phyloP scores from a whole-genome alignment of 2,888 invertebrate species.

The Rambutsinella grinnellia region DNA sequence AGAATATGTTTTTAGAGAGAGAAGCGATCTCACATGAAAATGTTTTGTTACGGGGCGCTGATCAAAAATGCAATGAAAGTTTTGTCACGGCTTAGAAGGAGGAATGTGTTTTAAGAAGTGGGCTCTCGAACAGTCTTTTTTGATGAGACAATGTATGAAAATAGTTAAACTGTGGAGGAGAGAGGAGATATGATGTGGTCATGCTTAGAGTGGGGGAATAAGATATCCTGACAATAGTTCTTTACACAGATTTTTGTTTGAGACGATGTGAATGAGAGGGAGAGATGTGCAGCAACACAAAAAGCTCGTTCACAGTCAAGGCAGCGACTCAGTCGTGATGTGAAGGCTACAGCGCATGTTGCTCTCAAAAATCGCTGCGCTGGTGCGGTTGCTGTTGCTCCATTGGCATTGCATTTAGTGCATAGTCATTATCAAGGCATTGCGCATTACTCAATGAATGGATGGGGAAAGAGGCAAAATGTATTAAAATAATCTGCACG shows the following conservation, averaged over 20 bases:
- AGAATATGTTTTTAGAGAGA: conserved; percentile 12
- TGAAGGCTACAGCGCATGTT: conserved; percentile 42
- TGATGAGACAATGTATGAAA: conserved; percentile 17
- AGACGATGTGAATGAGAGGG: neutral
- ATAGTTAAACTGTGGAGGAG: conserved; percentile 8
- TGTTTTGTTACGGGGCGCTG: conserved; percentile 50
- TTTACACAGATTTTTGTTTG: conserved; percentile 5
- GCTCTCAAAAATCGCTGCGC: neutral
- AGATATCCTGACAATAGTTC: too few species aligned
- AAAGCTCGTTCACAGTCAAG: conserved; percentile 52
- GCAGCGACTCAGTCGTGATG: conserved; percentile 43
- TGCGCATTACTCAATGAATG: neutral
- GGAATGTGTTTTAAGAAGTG: neutral
- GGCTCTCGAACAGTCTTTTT: neutral
- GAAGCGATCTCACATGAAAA: neutral
- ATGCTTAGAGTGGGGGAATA: neutral
- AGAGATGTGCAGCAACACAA: conserved; percentile 2
- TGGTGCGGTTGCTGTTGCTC: neutral
- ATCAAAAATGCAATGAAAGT: conserved; percentile 44
- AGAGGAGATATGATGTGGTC: neutral
- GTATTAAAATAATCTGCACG: neutral
- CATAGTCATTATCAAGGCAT: neutral
- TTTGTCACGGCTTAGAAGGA: neutral
- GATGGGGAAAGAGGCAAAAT: neutral
- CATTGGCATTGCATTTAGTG: neutral